Base-by-base conservation (phyloP, 2,888 invertebrate species). In the Mimas tiliae region DNA sequence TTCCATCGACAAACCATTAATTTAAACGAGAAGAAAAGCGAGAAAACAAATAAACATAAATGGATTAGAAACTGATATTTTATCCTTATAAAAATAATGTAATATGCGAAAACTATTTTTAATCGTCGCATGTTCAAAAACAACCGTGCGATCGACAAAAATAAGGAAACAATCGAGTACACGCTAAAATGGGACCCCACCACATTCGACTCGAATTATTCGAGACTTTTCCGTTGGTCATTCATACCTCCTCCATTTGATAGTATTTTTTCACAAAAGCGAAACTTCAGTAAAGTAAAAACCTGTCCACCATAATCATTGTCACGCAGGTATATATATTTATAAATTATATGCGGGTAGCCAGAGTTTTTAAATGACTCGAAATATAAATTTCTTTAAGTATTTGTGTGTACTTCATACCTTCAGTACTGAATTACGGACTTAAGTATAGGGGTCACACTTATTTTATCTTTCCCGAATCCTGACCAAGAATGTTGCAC, bases 151-250 rank as follows among this genome's bases (percentile, higher is more conserved):
- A 19, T 19, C 42, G 19, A 42, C 16, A 58, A 3, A 58, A 58
- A 58, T 55, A 42, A 58, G 38, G 6, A 53, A 53, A 55, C 16
- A 38, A 53, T 53, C 53, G 53, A 55, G 55, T 38, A 16, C 19
- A 42, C 11, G 1, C 58, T 19, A 21, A 42, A 16, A 55, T 50
- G 50, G 42, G 19, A 42, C 19, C 19, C 11, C 12, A 19, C 38
- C n/a, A 58, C 19, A 58, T 58, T 58, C n/a, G n/a, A n/a, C n/a
- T n/a, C n/a, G n/a, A n/a, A n/a, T n/a, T n/a, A n/a, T n/a, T n/a
- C 58, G 38, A 19, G 58, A 58, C 38, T 3, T 58, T 58, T 58
- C 42, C 38, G 38, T 16, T 11, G 16, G 53, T 53, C 16, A 55
- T 55, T 55, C n/a, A 55, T 53, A 55, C 55, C 16, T 34, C 34